phyloP scores from a whole-genome alignment of 2,113 vertebrate species.

The Eleginops maclovinus region DNA sequence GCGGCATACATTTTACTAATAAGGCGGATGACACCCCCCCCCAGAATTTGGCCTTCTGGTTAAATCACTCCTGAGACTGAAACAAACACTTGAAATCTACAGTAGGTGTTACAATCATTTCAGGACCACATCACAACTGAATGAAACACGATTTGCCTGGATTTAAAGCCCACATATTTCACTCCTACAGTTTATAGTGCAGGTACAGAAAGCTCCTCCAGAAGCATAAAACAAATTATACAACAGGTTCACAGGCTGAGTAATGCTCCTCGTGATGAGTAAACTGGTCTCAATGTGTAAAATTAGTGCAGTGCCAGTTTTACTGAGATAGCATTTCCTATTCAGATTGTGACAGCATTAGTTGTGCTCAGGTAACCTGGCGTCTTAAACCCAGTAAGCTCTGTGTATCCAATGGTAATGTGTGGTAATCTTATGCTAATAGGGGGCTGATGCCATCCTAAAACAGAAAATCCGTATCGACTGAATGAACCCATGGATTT shows the following conservation, averaged over 20 bases:
- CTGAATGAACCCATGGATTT: slow-evolving; percentile 73
- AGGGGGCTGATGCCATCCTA: slow-evolving; percentile 50
- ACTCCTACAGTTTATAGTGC: not conserved
- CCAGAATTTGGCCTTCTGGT: too few relatives aligned
- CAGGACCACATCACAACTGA: not conserved
- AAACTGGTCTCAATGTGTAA: not conserved
- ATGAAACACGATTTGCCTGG: slow-evolving; percentile 5
- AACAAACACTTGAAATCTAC: not conserved
- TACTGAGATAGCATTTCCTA: slow-evolving; percentile 12
- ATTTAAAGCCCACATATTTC: slow-evolving; percentile 16
- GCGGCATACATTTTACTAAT: too few relatives aligned
- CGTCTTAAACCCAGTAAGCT: slow-evolving; percentile 9
- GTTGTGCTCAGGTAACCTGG: slow-evolving; percentile 32
- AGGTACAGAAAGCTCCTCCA: slow-evolving; percentile 1
- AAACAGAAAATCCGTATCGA: slow-evolving; percentile 72
- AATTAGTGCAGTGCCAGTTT: not conserved
- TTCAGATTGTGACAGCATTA: slow-evolving; percentile 10
- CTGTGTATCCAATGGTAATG: slow-evolving; percentile 56
- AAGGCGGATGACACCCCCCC: too few relatives aligned
- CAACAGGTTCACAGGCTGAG: slow-evolving; percentile 14
- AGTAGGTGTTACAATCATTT: not conserved
- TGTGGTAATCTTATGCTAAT: slow-evolving; percentile 76
- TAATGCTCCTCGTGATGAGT: not conserved
- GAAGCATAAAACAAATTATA: not conserved
- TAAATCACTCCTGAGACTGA: not conserved